Percentiles rank a stretch among this genome's conserved stretches.
Evolutionary conservation across 2,113 vertebrate species (phyloP).

Genomic region (Pedionomus torquatus): DNA sequence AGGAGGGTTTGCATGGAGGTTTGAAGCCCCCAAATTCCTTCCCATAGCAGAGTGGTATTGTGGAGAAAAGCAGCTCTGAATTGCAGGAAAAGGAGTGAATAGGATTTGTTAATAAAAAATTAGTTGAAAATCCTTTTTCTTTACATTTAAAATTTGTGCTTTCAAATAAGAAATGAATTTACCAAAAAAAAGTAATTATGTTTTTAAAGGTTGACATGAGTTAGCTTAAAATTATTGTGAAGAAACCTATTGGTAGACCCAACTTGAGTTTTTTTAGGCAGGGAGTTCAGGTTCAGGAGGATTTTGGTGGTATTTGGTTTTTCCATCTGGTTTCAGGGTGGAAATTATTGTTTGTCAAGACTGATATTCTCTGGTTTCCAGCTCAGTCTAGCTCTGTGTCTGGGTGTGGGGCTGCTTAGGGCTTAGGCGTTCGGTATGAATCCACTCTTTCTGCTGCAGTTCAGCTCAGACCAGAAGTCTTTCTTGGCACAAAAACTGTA

Average conservation of each 20-base stretch:
- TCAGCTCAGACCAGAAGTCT: not conserved
- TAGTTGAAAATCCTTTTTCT: not conserved
- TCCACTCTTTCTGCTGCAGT: not conserved
- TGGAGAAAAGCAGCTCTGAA: not conserved
- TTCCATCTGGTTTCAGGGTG: not conserved
- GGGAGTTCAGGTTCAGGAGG: not conserved
- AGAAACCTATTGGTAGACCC: not conserved
- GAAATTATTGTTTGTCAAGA: not conserved
- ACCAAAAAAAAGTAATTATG: not conserved
- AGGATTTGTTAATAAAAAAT: not conserved
- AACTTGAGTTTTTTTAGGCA: not conserved
- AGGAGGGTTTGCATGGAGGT: not conserved
- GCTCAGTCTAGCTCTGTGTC: not conserved
- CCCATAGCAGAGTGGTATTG: not conserved
- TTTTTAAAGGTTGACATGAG: not conserved
- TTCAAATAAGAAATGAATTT: not conserved
- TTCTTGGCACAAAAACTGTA: not conserved
- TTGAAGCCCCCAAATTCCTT: not conserved
- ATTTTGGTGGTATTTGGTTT: not conserved
- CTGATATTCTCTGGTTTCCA: not conserved
- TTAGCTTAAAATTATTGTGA: not conserved
- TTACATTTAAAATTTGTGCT: not conserved
- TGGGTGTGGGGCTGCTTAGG: not conserved
- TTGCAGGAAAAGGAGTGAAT: not conserved
- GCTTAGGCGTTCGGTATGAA: not conserved